Conservation (phyloP, 2,113 vertebrate species). For the Ophiodon elongatus region DNA sequence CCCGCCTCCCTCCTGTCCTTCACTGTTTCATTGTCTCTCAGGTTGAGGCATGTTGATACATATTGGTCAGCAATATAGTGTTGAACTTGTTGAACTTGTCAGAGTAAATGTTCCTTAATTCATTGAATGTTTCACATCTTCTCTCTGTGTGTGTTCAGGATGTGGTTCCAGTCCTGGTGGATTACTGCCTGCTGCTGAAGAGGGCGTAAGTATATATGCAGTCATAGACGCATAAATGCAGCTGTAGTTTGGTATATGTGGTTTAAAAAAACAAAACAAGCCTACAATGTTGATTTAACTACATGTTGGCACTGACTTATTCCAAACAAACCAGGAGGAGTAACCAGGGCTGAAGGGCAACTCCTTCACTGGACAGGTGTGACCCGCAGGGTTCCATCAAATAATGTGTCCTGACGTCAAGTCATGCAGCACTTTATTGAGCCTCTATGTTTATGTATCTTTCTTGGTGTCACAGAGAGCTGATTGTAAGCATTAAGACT, state of each 20-base stretch:
- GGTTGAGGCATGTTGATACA: neutral
- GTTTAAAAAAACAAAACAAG: neutral
- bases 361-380: neutral
- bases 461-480: neutral
- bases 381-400: neutral
- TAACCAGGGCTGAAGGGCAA: neutral
- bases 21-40: neutral
- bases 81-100: neutral
- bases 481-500: neutral
- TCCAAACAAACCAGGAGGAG: neutral
- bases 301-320: neutral
- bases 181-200: constrained; percentile 95
- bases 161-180: constrained; percentile 92
- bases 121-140: neutral
- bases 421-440: neutral
- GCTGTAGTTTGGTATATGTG: neutral
- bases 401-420: neutral
- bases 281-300: neutral
- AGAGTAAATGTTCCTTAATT: neutral
- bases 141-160: constrained; percentile 84
- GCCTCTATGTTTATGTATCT: neutral
- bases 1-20: too few relatives aligned
- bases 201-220: constrained; percentile 86
- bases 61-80: neutral
- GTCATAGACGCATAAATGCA: neutral